Conservation (phyloP, 2,888 invertebrate species). For the Stenchaetothrips biformis region DNA sequence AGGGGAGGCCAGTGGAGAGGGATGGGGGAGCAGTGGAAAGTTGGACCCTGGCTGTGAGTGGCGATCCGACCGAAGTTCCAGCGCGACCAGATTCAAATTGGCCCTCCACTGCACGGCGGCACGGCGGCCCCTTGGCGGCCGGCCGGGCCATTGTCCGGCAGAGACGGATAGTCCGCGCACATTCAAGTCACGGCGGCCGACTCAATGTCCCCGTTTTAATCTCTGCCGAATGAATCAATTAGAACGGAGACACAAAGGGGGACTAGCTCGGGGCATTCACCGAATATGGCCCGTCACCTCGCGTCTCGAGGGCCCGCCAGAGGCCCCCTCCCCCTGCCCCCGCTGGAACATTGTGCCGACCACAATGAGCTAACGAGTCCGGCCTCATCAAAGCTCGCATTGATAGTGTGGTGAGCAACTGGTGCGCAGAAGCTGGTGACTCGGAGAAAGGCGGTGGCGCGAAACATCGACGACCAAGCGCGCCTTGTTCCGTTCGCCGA, state of each 20-base stretch:
- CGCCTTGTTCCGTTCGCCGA: no score
- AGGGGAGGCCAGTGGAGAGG: no score
- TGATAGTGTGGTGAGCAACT: neutral
- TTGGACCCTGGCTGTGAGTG: no score
- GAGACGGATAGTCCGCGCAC: neutral
- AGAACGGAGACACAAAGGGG: neutral
- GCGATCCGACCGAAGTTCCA: no score
- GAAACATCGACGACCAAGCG: no score
- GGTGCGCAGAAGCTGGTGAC: no score
- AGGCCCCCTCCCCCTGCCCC: neutral
- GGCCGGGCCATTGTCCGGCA: no score
- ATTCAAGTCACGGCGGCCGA: neutral
- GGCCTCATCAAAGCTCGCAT: neutral
- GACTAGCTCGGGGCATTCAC: neutral
- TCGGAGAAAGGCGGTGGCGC: no score
- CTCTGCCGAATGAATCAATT: constrained; percentile 4
- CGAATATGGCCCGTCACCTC: neutral
- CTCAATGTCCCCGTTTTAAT: constrained; percentile 3
- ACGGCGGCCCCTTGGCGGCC: no score
- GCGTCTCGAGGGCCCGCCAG: neutral
- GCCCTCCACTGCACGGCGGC: no score
- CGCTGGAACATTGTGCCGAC: neutral
- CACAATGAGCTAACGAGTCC: constrained; percentile 7
- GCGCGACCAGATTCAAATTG: no score
- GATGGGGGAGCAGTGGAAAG: no score